A percentile compares a stretch with the other conserved stretches of the same genome.
These are phyloP conservation scores for Fopius arisanus DNA, from an alignment of 1,140 invertebrate species.

Conservation along the genomic window DNA sequence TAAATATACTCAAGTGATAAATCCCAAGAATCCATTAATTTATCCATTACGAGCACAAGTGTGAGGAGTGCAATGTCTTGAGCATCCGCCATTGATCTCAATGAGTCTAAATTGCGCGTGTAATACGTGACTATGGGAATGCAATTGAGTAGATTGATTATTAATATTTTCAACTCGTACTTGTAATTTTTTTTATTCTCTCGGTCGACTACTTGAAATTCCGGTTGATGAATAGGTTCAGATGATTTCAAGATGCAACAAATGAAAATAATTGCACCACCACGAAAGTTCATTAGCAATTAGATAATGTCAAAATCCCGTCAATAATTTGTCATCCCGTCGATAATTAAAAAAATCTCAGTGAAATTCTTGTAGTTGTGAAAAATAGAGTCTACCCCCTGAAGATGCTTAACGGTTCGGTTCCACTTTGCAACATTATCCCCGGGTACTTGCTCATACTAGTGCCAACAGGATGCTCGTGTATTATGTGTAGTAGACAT, in stretches of 20 bases:
- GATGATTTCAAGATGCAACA: no score
- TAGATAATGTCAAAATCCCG: no score
- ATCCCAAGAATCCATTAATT: not conserved
- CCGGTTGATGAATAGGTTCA: no score
- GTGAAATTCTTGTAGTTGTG: no score
- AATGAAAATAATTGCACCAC: no score
- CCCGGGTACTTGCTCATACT: constrained; percentile 15
- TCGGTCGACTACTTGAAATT: no score
- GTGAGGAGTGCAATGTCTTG: not conserved
- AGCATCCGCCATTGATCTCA: not conserved
- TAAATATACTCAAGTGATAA: not conserved
- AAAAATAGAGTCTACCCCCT: no score
- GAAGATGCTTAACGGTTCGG: not conserved
- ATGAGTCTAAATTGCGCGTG: not conserved
- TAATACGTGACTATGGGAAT: not conserved
- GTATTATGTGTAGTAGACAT: constrained; percentile 42
- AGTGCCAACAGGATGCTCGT: constrained; percentile 37
- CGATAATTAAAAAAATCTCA: no score
- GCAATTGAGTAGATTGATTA: not conserved
- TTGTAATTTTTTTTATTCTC: not conserved
- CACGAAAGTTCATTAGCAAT: no score
- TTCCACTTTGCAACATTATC: constrained; percentile 24
- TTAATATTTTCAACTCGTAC: not conserved
- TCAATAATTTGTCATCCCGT: no score
- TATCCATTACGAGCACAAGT: not conserved